phyloP scores from a whole-genome alignment of 2,113 vertebrate species.

The Rhinopomastus cyanomelas region DNA sequence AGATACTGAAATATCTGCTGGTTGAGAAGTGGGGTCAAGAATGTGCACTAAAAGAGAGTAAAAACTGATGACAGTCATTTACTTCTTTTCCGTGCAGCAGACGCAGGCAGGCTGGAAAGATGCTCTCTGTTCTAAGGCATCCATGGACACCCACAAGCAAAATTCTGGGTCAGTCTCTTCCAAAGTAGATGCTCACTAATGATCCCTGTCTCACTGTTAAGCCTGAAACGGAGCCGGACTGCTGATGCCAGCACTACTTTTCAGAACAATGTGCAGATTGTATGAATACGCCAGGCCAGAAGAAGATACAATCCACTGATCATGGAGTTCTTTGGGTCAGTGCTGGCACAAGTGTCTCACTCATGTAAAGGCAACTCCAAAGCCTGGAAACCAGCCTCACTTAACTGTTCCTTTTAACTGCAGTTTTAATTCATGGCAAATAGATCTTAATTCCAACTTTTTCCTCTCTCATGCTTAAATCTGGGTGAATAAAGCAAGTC shows the following conservation, averaged over 20 bases:
- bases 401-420: not conserved
- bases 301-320: not conserved
- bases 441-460: not conserved
- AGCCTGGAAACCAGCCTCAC: not conserved
- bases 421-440: not conserved
- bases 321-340: not conserved
- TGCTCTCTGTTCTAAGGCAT: not conserved
- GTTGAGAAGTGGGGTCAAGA: constrained; percentile 13
- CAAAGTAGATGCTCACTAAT: not conserved
- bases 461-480: not conserved
- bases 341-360: not conserved
- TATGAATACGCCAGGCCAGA: not conserved
- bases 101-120: not conserved
- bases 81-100: not conserved
- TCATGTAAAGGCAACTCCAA: not conserved
- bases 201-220: not conserved
- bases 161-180: not conserved
- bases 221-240: constrained; percentile 27
- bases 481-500: not conserved
- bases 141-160: not conserved
- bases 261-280: not conserved
- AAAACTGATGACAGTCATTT: not conserved
- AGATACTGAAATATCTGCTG: constrained; percentile 15
- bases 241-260: constrained; percentile 41
- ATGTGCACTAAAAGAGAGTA: not conserved